phyloP scores from a whole-genome alignment of 2,113 vertebrate species.

The Crocuta crocuta region DNA sequence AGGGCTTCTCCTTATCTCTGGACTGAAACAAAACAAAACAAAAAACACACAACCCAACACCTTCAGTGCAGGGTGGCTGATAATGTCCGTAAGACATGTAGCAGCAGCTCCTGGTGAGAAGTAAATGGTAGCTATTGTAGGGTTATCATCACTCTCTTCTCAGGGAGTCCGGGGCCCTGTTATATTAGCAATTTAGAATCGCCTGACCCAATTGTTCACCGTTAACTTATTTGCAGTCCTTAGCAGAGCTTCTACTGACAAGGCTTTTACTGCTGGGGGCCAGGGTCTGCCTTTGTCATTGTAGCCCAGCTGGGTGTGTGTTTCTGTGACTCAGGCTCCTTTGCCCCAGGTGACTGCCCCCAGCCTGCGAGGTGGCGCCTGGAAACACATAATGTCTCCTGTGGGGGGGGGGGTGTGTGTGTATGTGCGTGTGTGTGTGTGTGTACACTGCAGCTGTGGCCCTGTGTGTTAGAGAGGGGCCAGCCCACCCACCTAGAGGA shows the following conservation, averaged over 20 bases:
- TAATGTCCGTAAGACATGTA: neutral
- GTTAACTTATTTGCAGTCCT: neutral
- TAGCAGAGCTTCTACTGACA: neutral
- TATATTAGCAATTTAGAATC: neutral
- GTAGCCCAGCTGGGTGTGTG: neutral
- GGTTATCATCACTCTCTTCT: neutral
- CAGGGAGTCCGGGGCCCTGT: neutral
- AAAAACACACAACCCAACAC: neutral
- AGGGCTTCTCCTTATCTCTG: neutral
- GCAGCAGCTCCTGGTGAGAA: neutral
- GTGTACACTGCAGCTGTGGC: neutral
- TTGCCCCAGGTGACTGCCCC: neutral
- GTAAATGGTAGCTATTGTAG: neutral
- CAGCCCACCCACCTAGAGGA: conserved; percentile 62
- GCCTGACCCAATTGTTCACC: neutral
- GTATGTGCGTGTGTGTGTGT: no score
- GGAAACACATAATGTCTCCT: neutral
- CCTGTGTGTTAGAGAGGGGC: neutral
- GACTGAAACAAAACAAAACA: neutral
- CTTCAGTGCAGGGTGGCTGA: no score
- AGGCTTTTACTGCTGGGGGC: neutral
- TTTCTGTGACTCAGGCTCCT: neutral
- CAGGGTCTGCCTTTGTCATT: neutral
- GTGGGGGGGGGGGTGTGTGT: neutral
- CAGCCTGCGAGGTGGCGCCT: neutral